Evolutionary conservation across 64 coral and sea anemone genomes (phyloP).

Genomic region (Stichodactyla mertensii): DNA sequence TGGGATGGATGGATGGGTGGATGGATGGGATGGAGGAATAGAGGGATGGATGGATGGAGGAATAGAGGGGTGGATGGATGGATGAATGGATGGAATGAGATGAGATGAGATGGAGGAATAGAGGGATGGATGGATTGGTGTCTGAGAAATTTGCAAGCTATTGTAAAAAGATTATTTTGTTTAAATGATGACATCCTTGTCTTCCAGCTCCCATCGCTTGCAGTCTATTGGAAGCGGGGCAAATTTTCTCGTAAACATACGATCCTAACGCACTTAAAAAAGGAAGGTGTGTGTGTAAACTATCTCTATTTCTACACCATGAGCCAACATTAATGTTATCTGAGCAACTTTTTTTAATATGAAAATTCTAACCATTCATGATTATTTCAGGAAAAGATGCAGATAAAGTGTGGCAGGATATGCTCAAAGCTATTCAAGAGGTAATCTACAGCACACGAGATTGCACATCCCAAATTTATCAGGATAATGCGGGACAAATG

Average conservation of each 20-base stretch:
- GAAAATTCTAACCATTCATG: neutral
- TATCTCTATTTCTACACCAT: neutral
- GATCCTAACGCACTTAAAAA: slow-evolving; percentile 35
- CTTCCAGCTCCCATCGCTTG: slow-evolving; percentile 49
- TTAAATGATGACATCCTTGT: neutral
- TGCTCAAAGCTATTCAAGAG: slow-evolving; percentile 79
- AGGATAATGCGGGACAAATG: no score
- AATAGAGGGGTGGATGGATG: no score
- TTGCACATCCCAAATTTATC: no score
- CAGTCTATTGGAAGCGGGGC: slow-evolving; percentile 19
- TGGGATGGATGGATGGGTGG: no score
- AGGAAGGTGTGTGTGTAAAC: slow-evolving; percentile 30
- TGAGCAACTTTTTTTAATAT: neutral
- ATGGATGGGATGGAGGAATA: no score
- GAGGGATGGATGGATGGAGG: no score
- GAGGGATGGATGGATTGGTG: no score
- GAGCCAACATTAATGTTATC: no score
- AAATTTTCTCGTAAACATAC: slow-evolving; percentile 49
- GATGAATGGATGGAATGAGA: no score
- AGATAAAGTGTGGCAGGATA: slow-evolving; percentile 81
- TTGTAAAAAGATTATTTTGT: no score
- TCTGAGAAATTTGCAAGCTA: no score
- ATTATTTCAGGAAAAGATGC: slow-evolving; percentile 73
- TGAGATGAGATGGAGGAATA: no score
- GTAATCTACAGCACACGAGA: slow-evolving; percentile 4